Evolutionary conservation across 2,797 vertebrate genomes (phyloP), one percentile per base, ranked within the genome.

Genomic region (Potorous gilbertii): DNA sequence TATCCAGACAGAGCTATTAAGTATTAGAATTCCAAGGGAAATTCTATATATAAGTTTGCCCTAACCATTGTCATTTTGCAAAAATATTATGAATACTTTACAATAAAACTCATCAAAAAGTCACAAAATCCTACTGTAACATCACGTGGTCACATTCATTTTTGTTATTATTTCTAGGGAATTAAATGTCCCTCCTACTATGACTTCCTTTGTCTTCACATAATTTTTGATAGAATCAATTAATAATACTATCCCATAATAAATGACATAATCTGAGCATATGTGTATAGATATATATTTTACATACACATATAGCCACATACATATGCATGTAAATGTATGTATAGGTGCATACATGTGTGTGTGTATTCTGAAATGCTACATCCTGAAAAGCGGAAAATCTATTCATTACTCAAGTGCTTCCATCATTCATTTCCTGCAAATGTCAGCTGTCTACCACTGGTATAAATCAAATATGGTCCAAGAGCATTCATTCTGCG

Each of bases 381-480:
- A 2, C 24, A 46, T 87, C 1, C 40, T 27, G 13, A 92, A 81
- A 92, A 3, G 93, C 0, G 46, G 40, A 94, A 31, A 18, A 5
- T 92, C 34, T 94, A 57, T 1, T n/a, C 92, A 46, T n/a, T 94
- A 28, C 93, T 92, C 0, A 34, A 96, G 90, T 90, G 9, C 8
- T 27, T 87, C 40, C 55, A 92, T 96, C 92, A 97, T 92, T 66
- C 94, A 91, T 90, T 87, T 50, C 40, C 74, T 97, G 74, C n/a
- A 96, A 93, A 87, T 50, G 91, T 90, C 96, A 96, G 94, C 94
- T 98, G 93, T 93, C 91, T 93, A 24, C 87, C 96, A 59, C 90
- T 96, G 54, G 55, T 97, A 95, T 56, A 96, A 96, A 97, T 97
- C 89, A 98, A 96, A 97, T 66, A 81, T 2, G 92, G 92, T 92